Conservation (phyloP, 2,888 invertebrate species). For the Dusona sp. region DNA sequence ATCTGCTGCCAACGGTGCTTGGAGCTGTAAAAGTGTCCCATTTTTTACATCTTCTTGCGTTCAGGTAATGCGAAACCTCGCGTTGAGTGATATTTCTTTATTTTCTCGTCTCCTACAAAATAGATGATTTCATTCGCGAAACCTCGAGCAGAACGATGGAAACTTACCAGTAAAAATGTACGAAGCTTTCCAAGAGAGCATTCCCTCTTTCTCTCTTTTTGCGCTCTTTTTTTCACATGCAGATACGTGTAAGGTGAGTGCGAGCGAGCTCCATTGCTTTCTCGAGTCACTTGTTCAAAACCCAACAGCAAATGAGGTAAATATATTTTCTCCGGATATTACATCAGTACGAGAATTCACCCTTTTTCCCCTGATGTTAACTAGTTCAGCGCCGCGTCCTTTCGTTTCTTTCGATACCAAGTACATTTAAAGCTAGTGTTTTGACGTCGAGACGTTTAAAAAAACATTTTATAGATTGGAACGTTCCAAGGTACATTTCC, state of each 20-base stretch:
- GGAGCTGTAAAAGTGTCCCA: constrained; percentile 1
- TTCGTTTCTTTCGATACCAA: background rate
- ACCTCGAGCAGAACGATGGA: constrained; percentile 18
- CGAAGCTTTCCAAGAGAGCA: constrained; percentile 1
- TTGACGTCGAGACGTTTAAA: background rate
- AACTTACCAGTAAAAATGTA: background rate
- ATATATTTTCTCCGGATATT: constrained; percentile 66
- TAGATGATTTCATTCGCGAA: constrained; percentile 51
- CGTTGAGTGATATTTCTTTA: constrained; percentile 46
- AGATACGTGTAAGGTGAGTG: background rate
- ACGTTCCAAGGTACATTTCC: background rate
- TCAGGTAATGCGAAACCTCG: constrained; percentile 27
- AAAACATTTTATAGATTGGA: background rate
- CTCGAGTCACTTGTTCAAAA: constrained; percentile 32
- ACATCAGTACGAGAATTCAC: constrained; percentile 51
- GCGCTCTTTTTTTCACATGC: background rate
- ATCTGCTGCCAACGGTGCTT: constrained; percentile 2
- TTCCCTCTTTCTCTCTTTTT: background rate
- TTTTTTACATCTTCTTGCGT: constrained; percentile 8
- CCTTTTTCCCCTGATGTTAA: constrained; percentile 4
- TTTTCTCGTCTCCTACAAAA: constrained; percentile 47
- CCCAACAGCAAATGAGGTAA: constrained; percentile 28
- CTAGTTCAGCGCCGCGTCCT: background rate
- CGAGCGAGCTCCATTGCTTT: constrained; percentile 40
- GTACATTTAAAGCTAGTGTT: background rate